phyloP scores from a whole-genome alignment of 2,888 invertebrate species.

The Rhingia campestris region DNA sequence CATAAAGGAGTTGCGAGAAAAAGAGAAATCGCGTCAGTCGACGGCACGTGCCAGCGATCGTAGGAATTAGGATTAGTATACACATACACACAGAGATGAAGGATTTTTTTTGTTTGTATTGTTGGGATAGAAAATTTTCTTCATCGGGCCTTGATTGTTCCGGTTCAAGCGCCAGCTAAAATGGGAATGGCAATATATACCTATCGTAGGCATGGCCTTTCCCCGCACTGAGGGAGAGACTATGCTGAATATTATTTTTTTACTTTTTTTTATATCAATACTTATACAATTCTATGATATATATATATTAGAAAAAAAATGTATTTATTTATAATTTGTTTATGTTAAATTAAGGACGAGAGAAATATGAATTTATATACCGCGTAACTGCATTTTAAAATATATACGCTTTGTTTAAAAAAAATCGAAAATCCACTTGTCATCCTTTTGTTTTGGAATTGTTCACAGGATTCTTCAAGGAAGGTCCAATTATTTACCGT shows the following conservation, averaged over 20 bases:
- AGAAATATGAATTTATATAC: conserved; percentile 66
- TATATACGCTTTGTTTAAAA: conserved; percentile 55
- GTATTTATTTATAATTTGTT: conserved; percentile 70
- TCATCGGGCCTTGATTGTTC: conserved; percentile 58
- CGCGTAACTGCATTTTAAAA: conserved; percentile 52
- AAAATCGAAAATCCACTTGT: background rate
- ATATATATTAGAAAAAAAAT: conserved; percentile 19
- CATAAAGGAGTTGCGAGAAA: conserved; percentile 89
- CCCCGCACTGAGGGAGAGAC: conserved; percentile 42
- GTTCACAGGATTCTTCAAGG: background rate
- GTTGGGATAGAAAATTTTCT: conserved; percentile 25
- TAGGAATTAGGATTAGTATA: conserved; percentile 76
- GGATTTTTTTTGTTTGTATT: background rate
- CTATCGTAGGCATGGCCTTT: conserved; percentile 50
- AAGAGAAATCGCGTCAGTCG: conserved; percentile 86
- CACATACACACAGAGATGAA: conserved; percentile 28
- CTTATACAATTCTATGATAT: conserved; percentile 44
- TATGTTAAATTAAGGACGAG: conserved; percentile 44
- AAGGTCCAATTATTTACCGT: conserved; percentile 57
- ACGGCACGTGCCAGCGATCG: conserved; percentile 81
- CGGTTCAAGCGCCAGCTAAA: conserved; percentile 52
- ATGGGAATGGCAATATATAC: conserved; percentile 69
- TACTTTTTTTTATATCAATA: conserved; percentile 34
- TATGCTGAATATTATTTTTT: conserved; percentile 41
- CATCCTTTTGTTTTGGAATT: background rate